Percentiles rank a stretch among this genome's conserved stretches.
These are phyloP conservation scores for Sapayoa aenigma DNA, from an alignment of 2,113 vertebrate species.

Conservation along the genomic window DNA sequence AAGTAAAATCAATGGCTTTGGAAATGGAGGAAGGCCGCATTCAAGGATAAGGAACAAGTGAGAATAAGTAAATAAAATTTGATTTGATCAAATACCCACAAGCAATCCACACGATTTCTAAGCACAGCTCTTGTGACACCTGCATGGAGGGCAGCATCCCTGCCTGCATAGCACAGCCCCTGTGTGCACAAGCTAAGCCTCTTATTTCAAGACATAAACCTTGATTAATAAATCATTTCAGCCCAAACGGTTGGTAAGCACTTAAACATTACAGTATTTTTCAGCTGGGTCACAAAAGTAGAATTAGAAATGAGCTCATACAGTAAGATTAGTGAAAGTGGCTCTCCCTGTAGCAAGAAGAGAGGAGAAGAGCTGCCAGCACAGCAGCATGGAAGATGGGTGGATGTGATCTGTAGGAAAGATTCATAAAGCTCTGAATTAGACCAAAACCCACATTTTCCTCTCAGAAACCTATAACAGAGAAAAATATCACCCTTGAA, in stretches of 20 bases:
- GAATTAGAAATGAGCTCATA: background rate
- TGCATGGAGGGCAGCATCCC: background rate
- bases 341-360: background rate
- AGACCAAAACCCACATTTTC: background rate
- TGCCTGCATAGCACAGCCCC: background rate
- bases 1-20: background rate
- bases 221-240: constrained; percentile 9
- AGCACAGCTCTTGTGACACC: background rate
- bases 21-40: background rate
- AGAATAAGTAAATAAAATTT: background rate
- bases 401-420: background rate
- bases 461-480: background rate
- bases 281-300: background rate
- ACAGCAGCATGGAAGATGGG: background rate
- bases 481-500: background rate
- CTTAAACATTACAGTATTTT: background rate
- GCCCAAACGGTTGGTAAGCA: background rate
- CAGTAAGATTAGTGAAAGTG: background rate
- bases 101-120: rapidly evolving
- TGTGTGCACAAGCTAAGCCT: background rate
- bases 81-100: background rate
- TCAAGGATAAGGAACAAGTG: background rate
- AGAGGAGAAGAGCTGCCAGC: background rate
- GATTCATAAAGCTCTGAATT: background rate
- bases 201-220: background rate